A percentile compares a stretch with the other conserved stretches of the same genome.
Evolutionary conservation across 2,797 vertebrate genomes (phyloP).

Genomic region (Lepus townsendii): DNA sequence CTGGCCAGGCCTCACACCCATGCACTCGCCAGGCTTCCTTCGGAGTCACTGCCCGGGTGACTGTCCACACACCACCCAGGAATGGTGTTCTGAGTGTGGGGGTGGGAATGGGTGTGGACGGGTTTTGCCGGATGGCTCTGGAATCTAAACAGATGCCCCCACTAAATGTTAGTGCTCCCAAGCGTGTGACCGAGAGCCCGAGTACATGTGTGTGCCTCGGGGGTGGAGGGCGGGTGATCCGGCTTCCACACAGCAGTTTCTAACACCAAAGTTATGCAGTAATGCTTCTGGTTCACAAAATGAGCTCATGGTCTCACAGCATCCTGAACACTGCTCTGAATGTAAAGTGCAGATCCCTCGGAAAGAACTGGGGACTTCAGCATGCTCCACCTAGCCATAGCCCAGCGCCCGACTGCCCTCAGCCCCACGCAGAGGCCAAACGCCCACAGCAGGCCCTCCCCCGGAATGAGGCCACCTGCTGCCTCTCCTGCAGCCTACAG

Average conservation of each 20-base stretch:
- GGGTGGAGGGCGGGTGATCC: slow-evolving; percentile 55
- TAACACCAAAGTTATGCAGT: slow-evolving; percentile 74
- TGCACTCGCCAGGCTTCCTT: slow-evolving; percentile 6
- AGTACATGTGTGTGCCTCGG: neutral
- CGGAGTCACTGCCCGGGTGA: neutral
- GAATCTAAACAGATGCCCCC: slow-evolving; percentile 56
- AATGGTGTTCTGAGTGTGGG: slow-evolving; percentile 53
- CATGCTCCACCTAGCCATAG: slow-evolving; percentile 8
- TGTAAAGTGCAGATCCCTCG: slow-evolving; percentile 64
- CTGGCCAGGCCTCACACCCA: neutral
- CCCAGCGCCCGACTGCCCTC: neutral
- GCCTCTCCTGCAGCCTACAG: slow-evolving; percentile 55
- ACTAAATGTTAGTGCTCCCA: slow-evolving; percentile 55
- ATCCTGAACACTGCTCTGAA: slow-evolving; percentile 60
- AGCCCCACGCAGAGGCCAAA: neutral
- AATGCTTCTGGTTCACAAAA: slow-evolving; percentile 81
- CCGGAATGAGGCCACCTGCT: neutral
- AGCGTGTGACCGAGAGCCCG: slow-evolving; percentile 21
- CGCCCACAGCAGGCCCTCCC: slow-evolving; percentile 13
- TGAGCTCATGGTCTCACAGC: slow-evolving; percentile 76
- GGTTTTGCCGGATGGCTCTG: slow-evolving; percentile 66
- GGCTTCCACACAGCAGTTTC: slow-evolving; percentile 69
- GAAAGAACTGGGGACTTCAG: slow-evolving; percentile 63
- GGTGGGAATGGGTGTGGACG: slow-evolving; percentile 44
- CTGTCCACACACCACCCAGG: slow-evolving; percentile 48